These are phyloP conservation scores for Patiria miniata DNA, from an alignment of 35 echinoderm and acorn worm species.

Conservation along the genomic window DNA sequence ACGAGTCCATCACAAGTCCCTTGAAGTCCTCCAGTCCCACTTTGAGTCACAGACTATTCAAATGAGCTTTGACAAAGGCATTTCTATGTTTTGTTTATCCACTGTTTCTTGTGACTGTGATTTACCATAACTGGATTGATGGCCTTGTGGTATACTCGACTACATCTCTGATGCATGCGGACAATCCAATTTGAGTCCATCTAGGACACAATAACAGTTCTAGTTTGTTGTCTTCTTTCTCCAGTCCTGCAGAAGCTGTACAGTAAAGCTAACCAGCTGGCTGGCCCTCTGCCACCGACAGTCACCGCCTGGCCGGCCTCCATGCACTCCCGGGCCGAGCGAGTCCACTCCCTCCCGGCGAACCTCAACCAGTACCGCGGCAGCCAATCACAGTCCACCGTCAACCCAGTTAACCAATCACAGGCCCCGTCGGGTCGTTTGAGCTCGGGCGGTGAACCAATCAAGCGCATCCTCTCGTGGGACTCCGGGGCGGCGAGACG, in stretches of 20 bases:
- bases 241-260: constrained; percentile 30
- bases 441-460: neutral
- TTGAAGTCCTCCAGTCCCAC: too few species aligned
- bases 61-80: too few species aligned
- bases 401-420: constrained; percentile 22
- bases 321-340: constrained; percentile 15
- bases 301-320: neutral
- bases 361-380: constrained; percentile 29
- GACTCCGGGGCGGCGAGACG: constrained; percentile 19
- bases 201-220: too few species aligned
- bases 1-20: too few species aligned
- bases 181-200: too few species aligned
- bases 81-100: too few species aligned
- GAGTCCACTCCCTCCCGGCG: neutral
- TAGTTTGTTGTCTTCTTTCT: neutral
- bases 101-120: too few species aligned
- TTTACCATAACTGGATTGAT: too few species aligned
- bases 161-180: too few species aligned
- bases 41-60: too few species aligned
- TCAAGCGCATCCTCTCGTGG: constrained; percentile 18
- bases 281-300: constrained; percentile 5
- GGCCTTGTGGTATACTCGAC: too few species aligned
- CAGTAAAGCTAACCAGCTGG: constrained; percentile 1
- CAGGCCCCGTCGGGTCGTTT: neutral
- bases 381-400: neutral